phyloP scores from a whole-genome alignment of 1,140 invertebrate genomes.

The Coelopa frigida region DNA sequence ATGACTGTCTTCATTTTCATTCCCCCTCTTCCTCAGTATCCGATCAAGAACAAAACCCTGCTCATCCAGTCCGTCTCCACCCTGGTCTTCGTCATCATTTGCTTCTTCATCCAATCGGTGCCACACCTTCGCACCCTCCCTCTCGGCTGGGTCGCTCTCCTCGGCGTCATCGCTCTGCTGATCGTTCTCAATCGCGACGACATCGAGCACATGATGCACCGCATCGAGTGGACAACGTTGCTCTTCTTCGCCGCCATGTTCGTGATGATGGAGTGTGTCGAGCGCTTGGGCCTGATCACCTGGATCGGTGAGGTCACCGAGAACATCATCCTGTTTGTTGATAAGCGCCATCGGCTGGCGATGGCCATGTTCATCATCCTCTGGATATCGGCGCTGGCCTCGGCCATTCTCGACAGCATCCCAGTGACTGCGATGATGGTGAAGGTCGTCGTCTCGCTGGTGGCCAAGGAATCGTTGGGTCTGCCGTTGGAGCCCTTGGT shows the following conservation, averaged over 20 bases:
- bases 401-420: conserved; percentile 76
- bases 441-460: conserved; percentile 57
- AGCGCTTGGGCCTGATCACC: conserved; percentile 58
- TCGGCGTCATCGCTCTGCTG: conserved; percentile 61
- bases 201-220: conserved; percentile 61
- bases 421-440: conserved; percentile 79
- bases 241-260: conserved; percentile 74
- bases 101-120: conserved; percentile 67
- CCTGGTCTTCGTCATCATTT: conserved; percentile 55
- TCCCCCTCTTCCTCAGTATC: conserved; percentile 50
- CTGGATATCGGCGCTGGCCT: conserved; percentile 70
- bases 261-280: conserved; percentile 73
- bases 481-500: conserved; percentile 63
- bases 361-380: conserved; percentile 64
- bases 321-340: conserved; percentile 54
- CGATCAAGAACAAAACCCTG: conserved; percentile 57
- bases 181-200: conserved; percentile 58
- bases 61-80: conserved; percentile 59
- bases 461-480: conserved; percentile 52
- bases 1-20: neutral
- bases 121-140: conserved; percentile 54
- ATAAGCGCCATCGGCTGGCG: conserved; percentile 54
- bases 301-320: conserved; percentile 66
- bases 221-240: conserved; percentile 74
- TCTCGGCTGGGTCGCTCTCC: conserved; percentile 66